Evolutionary conservation across 2,113 vertebrate genomes (phyloP).

Genomic region (Hassar affinis): DNA sequence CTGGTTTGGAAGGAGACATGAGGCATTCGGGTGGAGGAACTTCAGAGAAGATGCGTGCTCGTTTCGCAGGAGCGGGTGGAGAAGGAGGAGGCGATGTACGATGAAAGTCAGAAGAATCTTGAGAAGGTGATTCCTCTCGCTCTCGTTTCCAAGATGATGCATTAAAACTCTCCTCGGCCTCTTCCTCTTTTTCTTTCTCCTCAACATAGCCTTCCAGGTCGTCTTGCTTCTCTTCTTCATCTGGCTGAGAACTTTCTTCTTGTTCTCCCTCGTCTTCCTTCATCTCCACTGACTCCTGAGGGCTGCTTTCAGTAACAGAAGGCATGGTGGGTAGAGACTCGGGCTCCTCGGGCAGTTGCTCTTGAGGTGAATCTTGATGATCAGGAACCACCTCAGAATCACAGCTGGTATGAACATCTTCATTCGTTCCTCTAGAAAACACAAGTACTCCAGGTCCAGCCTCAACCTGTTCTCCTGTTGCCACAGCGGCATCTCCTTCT

Average conservation of each 20-base stretch:
- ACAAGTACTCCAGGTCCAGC: constrained; percentile 18
- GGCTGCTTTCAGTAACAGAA: constrained; percentile 25
- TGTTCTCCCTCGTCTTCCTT: constrained; percentile 41
- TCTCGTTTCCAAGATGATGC: constrained; percentile 36
- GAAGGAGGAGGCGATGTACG: constrained; percentile 4
- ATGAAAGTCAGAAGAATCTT: constrained; percentile 35
- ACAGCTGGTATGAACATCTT: constrained; percentile 12
- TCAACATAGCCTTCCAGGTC: constrained; percentile 1
- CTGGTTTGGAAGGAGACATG: constrained; percentile 39
- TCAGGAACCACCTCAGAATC: constrained; percentile 10
- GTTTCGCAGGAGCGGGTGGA: constrained; percentile 22
- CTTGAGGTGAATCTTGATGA: constrained; percentile 10
- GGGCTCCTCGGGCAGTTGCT: background rate
- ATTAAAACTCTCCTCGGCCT: background rate
- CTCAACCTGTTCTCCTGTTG: background rate
- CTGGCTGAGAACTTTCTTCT: constrained; percentile 22
- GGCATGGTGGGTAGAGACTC: constrained; percentile 32
- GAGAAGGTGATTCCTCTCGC: constrained; percentile 12
- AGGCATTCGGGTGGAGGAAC: constrained; percentile 50
- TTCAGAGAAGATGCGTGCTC: constrained; percentile 47
- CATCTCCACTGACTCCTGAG: constrained; percentile 31
- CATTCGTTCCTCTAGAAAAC: constrained; percentile 10
- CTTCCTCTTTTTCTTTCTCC: constrained; percentile 39
- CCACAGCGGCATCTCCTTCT: constrained; percentile 12
- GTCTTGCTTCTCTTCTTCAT: constrained; percentile 40